Base-by-base conservation (phyloP, 2,888 invertebrate genomes). In the Clepsis dumicolana region DNA sequence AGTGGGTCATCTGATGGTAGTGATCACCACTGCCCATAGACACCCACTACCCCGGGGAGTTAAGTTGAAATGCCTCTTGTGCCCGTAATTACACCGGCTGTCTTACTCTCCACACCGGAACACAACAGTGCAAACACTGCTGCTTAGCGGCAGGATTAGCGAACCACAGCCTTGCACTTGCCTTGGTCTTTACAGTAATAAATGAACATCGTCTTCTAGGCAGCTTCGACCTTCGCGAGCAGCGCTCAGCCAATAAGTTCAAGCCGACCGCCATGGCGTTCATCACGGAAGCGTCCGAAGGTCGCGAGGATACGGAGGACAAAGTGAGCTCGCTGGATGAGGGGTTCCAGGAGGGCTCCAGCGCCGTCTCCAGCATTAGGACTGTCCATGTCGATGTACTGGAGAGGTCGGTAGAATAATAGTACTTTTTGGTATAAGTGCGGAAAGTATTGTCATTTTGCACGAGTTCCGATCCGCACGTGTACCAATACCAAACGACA, bases 311-410 rank as follows among this genome's bases (percentile, higher is more conserved):
- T 18, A 44, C 44, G 16, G 44, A 50, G 0, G 73, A 69, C 0
- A 81, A 72, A 14, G 75, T 85, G 14, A 88, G 74, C 5, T 92
- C 90, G 0, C 78, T 93, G 0, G 93, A 93, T 27, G 93, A 93
- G 63, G 93, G 93, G 0, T 93, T 93, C 56, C 91, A 90, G 68
- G 93, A 93, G 56, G 85, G 83, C 54, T 86, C 87, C 0, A 89
- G 89, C 41, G 82, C 84, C 0, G 81, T 82, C 0, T 87, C 88
- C 0, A 91, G 89, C 61, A 84, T 91, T 69, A 83, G 77, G 71
- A 84, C 83, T 2, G 73, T 84, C 4, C 86, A 89, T 61, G 77
- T 83, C 0, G 89, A 90, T 53, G 78, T 86, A 0, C 16, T 87
- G 1, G 91, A 92, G 5, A 84, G 87, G 89, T 90, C 21, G 12